phyloP scores from a whole-genome alignment of 2,797 vertebrate species.

The Danio jaintianensis region DNA sequence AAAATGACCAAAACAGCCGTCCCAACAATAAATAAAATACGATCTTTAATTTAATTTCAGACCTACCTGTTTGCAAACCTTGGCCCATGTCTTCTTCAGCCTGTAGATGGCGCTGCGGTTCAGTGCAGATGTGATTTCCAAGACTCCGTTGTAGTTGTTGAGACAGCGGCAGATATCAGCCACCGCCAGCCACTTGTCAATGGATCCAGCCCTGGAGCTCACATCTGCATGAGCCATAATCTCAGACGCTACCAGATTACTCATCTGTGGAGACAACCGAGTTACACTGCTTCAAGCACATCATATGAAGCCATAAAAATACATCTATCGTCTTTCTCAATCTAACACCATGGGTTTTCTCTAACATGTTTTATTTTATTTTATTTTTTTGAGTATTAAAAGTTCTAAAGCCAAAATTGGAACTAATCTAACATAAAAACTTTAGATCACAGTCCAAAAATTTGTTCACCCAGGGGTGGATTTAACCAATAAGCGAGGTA shows the following conservation, averaged over 20 bases:
- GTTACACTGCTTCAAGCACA: neutral
- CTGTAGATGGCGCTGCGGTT: constrained; percentile 97
- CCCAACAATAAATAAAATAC: too few species aligned
- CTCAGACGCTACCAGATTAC: constrained; percentile 96
- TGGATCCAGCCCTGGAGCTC: constrained; percentile 86
- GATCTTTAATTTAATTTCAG: neutral
- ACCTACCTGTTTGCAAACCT: constrained; percentile 93
- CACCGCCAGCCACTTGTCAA: constrained; percentile 97
- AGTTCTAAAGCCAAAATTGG: too few species aligned
- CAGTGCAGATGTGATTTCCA: constrained; percentile 96
- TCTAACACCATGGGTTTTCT: too few species aligned
- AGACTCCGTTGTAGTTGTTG: constrained; percentile 95
- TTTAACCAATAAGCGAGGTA: too few species aligned
- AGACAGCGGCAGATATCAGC: constrained; percentile 95
- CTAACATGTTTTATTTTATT: too few species aligned
- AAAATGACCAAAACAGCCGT: neutral
- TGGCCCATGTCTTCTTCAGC: constrained; percentile 98
- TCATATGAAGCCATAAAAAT: neutral
- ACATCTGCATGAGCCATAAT: constrained; percentile 91
- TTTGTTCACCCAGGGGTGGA: too few species aligned
- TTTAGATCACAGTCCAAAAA: too few species aligned
- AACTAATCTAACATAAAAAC: too few species aligned
- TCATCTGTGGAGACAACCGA: constrained; percentile 84
- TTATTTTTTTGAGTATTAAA: too few species aligned
- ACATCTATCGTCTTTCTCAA: too few species aligned